Evolutionary conservation across 2,888 invertebrate species (phyloP), one percentile per base, ranked within the genome.

Genomic region (Cheilosia vulpina): DNA sequence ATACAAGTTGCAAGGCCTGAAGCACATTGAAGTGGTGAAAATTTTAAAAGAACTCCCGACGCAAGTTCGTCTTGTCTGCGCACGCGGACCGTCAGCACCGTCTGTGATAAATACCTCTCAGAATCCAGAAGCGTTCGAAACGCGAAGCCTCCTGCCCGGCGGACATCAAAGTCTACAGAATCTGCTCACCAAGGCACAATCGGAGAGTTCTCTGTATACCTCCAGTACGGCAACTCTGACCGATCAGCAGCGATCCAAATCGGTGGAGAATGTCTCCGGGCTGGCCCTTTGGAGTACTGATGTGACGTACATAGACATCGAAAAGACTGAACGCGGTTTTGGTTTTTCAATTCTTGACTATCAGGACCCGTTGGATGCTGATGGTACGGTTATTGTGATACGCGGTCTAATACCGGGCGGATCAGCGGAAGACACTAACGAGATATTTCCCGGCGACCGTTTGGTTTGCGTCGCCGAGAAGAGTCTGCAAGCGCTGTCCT

Each of bases 321-420:
- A 95, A 78, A 99, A 99, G 93, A 97, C 97, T 88, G 98, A 98
- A 90, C 95, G 97, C 89, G 99, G 99, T 66, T 95, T 99, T 84
- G 99, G 99, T 87, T 99, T 99, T 94, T 98, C 98, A 88, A 98
- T 99, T 90, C 94, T 99, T 87, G 99, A 98, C 93, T 98, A 98
- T 93, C 98, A 98, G 94, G 99, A 99, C 93, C 99, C 99, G 50
- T 94, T 98, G 90, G 98, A 99, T 93, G 95, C 98, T 75, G 96
- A 96, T 89, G 97, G 98, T 90, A 98, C 98, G 88, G 98, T 99
- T 88, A 99, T 99, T 92, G 98, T 99, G 87, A 98, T 99, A 89
- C 95, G 98, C 89, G 98, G 98, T 91, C 94, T 99, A 88, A 99
- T 99, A 73, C 99, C 99, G 41, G 98, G 98, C 77, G 99, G 99